Conservation (phyloP, 1,140 invertebrate genomes). For the Idris sp. region DNA sequence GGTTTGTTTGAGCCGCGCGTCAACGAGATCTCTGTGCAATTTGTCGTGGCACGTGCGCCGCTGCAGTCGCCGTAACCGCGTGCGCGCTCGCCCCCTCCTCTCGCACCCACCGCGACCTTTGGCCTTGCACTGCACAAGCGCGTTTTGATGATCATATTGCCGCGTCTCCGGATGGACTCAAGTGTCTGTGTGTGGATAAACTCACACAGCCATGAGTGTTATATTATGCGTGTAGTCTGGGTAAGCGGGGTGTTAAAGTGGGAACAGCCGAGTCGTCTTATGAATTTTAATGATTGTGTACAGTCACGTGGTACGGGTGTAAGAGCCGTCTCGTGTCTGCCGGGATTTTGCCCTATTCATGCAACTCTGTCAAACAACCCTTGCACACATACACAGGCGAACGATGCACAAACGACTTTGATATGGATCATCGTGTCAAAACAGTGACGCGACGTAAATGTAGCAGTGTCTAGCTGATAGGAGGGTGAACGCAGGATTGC, state of each 20-base stretch:
- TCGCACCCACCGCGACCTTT: no score
- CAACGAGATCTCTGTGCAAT: constrained; percentile 51
- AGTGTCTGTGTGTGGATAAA: constrained; percentile 12
- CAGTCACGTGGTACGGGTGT: constrained; percentile 68
- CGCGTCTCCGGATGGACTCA: constrained; percentile 25
- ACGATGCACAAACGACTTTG: constrained; percentile 12
- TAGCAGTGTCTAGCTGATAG: constrained; percentile 4
- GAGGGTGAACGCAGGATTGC: no score
- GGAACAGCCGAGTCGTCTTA: constrained; percentile 69
- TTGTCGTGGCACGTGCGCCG: constrained; percentile 55
- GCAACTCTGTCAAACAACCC: constrained; percentile 55
- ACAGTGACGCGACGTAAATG: constrained; percentile 29
- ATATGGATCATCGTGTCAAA: constrained; percentile 43
- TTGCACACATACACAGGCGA: constrained; percentile 16
- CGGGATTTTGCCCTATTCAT: constrained; percentile 47
- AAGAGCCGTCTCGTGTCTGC: constrained; percentile 62
- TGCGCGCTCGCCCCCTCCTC: no score
- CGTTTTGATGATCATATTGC: no score
- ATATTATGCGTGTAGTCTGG: constrained; percentile 63
- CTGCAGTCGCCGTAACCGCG: no score
- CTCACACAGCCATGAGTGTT: constrained; percentile 67
- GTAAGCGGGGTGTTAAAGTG: constrained; percentile 66
- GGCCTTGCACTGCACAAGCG: no score
- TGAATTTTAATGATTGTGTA: constrained; percentile 73
- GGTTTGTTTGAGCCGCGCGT: constrained; percentile 46